A percentile compares a stretch with the other conserved stretches of the same genome.
Conservation (phyloP, 2,797 vertebrate genomes). For the Podargus strigoides region DNA sequence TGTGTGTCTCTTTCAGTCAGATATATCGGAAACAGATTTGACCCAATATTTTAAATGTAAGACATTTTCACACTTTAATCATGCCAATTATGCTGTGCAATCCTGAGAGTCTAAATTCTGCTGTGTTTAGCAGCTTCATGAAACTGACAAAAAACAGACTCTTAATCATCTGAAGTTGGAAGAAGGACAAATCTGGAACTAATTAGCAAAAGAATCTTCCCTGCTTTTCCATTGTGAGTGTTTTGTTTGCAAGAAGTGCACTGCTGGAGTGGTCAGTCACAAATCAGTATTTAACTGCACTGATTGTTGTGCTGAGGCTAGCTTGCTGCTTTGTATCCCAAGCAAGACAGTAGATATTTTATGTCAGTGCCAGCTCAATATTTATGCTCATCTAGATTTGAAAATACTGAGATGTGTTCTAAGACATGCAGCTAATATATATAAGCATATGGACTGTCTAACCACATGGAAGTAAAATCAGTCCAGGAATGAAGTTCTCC, state of each 20-base stretch:
- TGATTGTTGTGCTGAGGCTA: not conserved
- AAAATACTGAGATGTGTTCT: constrained; percentile 23
- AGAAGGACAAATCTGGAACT: not conserved
- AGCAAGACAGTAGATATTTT: constrained; percentile 16
- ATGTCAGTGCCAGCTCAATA: not conserved
- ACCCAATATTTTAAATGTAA: not conserved
- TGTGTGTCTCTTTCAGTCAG: not conserved
- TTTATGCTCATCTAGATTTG: not conserved
- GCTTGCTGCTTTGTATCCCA: not conserved
- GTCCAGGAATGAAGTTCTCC: not conserved
- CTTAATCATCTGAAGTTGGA: not conserved
- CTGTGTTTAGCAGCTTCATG: not conserved
- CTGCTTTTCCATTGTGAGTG: not conserved
- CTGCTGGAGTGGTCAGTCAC: not conserved
- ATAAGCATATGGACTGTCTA: not conserved
- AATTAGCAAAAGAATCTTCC: not conserved
- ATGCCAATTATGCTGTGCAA: not conserved
- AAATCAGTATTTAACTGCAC: not conserved
- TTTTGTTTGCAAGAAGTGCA: not conserved
- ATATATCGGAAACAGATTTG: not conserved
- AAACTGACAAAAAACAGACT: not conserved
- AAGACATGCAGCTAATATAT: constrained; percentile 23
- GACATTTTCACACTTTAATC: not conserved
- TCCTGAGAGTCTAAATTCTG: not conserved
- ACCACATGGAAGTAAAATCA: constrained; percentile 21